phyloP scores from a whole-genome alignment of 1,140 invertebrate species.

The Platyscapa corneri region DNA sequence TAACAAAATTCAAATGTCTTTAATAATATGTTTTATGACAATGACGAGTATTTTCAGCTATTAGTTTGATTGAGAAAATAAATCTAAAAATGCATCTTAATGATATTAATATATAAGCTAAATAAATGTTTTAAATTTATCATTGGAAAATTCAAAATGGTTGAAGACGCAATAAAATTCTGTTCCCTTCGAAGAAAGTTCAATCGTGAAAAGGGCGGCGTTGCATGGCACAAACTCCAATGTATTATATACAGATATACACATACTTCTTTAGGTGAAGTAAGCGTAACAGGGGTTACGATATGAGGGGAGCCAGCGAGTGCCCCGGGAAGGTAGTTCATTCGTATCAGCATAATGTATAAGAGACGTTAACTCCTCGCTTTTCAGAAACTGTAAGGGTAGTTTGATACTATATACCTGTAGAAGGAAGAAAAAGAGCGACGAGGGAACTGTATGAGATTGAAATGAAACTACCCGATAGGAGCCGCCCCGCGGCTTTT shows the following conservation, averaged over 20 bases:
- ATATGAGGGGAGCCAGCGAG: constrained; percentile 50
- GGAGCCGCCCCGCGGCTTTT: constrained; percentile 67
- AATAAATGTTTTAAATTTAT: constrained; percentile 16
- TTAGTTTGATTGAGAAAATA: neutral
- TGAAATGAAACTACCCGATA: constrained; percentile 70
- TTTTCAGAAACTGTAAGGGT: constrained; percentile 58
- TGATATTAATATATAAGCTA: constrained; percentile 30
- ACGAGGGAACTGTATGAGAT: constrained; percentile 57
- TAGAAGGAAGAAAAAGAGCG: constrained; percentile 12
- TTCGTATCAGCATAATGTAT: constrained; percentile 71
- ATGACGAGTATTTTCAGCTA: too few species aligned
- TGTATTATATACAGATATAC: constrained; percentile 17
- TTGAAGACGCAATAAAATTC: constrained; percentile 44
- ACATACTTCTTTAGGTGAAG: constrained; percentile 12
- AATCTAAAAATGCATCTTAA: neutral
- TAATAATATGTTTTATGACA: too few species aligned
- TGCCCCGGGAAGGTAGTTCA: constrained; percentile 59
- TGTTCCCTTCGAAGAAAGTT: constrained; percentile 25
- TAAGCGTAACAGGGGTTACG: constrained; percentile 3
- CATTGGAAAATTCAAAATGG: constrained; percentile 40
- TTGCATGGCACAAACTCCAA: constrained; percentile 12
- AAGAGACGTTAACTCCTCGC: constrained; percentile 63
- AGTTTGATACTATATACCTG: constrained; percentile 46
- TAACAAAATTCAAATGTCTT: too few species aligned
- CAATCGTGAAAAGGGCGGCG: constrained; percentile 46